Evolutionary conservation across 2,888 invertebrate genomes (phyloP).

Genomic region (Steinernema scapterisci): DNA sequence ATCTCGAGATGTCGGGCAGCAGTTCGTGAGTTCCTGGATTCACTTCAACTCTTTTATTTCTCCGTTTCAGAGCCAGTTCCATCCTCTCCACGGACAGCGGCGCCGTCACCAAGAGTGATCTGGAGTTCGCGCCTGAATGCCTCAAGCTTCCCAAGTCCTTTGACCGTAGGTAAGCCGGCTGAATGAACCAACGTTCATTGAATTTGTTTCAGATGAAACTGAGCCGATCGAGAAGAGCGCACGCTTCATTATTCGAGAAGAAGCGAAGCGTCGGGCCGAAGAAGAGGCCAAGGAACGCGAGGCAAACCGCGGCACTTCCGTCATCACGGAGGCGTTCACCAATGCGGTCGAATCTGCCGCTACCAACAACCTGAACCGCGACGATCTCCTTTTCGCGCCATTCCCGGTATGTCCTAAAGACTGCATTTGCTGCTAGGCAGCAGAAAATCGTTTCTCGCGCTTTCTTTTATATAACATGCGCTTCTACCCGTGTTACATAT

Average conservation of each 20-base stretch:
- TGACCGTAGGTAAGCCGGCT: too few species aligned
- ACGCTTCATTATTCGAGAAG: background rate
- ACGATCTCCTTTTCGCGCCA: constrained; percentile 6
- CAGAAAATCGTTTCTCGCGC: too few species aligned
- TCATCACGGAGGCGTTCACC: background rate
- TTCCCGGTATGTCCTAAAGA: background rate
- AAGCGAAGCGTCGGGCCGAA: background rate
- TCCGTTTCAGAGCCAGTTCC: background rate
- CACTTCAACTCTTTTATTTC: background rate
- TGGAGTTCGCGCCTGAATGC: too few species aligned
- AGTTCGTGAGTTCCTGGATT: background rate
- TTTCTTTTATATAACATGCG: too few species aligned
- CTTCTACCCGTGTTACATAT: too few species aligned
- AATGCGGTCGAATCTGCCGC: background rate
- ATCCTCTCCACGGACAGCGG: background rate
- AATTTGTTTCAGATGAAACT: background rate
- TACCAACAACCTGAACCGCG: background rate
- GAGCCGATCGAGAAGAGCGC: constrained; percentile 3
- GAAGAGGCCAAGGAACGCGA: background rate
- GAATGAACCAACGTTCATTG: too few species aligned
- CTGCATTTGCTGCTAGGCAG: too few species aligned
- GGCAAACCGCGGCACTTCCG: background rate
- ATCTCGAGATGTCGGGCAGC: constrained; percentile 1
- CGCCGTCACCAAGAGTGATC: too few species aligned
- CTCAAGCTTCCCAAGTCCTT: too few species aligned